Conservation (phyloP, 2,888 invertebrate species). For the Pheosia gnoma region DNA sequence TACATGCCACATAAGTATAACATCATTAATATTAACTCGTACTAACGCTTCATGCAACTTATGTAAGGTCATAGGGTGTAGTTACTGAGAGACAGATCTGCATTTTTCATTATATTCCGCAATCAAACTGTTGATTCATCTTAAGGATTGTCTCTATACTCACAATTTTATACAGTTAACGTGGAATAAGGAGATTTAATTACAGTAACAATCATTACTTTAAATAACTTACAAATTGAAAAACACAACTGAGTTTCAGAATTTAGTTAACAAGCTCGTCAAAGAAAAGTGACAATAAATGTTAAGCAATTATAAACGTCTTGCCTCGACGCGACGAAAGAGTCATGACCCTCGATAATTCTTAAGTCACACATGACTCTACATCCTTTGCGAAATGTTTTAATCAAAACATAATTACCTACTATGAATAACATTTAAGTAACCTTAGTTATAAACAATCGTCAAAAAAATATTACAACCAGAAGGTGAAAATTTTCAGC, state of each 20-base stretch:
- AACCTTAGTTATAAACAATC: conserved; percentile 2
- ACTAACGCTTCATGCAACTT: not conserved
- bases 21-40: not conserved
- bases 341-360: not conserved
- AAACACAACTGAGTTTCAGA: not conserved
- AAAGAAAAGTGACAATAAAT: not conserved
- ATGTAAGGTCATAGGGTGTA: not conserved
- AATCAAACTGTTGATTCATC: not conserved
- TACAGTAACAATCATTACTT: no score
- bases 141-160: not conserved
- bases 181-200: no score
- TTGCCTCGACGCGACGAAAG: not conserved
- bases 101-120: not conserved
- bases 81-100: not conserved
- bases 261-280: not conserved
- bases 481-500: conserved; percentile 28
- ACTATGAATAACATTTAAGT: not conserved
- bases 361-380: not conserved
- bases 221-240: no score
- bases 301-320: not conserved
- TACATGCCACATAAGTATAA: not conserved
- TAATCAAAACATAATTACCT: not conserved
- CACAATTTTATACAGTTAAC: no score
- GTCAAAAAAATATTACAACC: conserved; percentile 6
- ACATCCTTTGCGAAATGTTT: not conserved